Base-by-base conservation (phyloP, 2,797 vertebrate species). In the Poecilia velifera region DNA sequence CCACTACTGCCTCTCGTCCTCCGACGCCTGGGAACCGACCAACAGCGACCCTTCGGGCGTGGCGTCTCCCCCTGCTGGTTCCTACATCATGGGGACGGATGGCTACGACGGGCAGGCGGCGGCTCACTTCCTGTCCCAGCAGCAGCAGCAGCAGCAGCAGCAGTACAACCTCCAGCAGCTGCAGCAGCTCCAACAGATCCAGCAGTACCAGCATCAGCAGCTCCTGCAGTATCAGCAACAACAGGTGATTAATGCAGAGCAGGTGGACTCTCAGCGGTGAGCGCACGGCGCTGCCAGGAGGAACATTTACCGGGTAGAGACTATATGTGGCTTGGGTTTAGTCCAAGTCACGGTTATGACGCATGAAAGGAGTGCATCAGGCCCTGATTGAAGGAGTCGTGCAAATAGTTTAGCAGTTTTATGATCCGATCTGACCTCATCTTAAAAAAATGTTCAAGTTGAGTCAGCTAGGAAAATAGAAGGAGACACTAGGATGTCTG, bases 1-100 rank as follows among this genome's bases (percentile, higher is more conserved):
- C 90, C 98, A 99, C 94, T 99, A 99, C 94, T 99, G 98, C 94
- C 96, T 99, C 91, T 98, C 98, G 39, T 98, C 98, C 0, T 99
- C 98, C 0, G 98, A 99, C 0, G 98, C 97, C 86, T 99, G 98
- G 98, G 98, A 99, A 91, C 97, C 98, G 31, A 97, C 96, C 82
- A 96, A 88, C 93, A 98, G 96, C 0, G 97, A 99, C 90, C 97
- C 97, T 91, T 98, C 98, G 7, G 97, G 96, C 70, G 96, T 98
- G 16, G 97, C 96, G 25, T 98, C 98, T 82, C 97, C 98, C 1
- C 96, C 97, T 31, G 88, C 97, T 0, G 97, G 97, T 88, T 98
- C 97, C 83, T 99, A 97, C 59, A 89, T 96, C 22, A 93, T 96
- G 93, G 94, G 95, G 57, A 88, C 88, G 3, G 97, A 98, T 36